Base-by-base conservation (phyloP, 2,888 invertebrate genomes). In the Ophion ellenae region DNA sequence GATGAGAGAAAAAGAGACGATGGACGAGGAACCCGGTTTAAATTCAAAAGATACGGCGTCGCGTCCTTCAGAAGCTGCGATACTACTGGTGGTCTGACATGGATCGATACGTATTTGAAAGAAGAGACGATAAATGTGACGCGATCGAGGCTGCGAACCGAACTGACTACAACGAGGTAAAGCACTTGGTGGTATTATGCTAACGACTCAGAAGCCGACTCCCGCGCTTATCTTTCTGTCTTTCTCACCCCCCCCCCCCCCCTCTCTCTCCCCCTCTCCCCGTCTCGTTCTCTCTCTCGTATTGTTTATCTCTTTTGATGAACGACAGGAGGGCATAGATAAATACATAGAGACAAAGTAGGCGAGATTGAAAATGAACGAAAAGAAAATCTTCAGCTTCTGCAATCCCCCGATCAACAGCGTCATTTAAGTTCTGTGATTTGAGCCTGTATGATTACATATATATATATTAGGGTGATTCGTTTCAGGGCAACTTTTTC, bases 141-240 rank as follows among this genome's bases (percentile, higher is more conserved):
- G 78, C 89, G 91, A 91, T 90, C 91, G 90, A 89, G 88, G 89
- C 88, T 89, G 87, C 90, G 90, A 88, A 89, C 90, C 90, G 86
- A 90, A 93, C 92, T 92, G 93, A 92, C 91, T 91, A 91, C 90
- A 90, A 88, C 86, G 89, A 89, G 90, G 90, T 91, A 87, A 91
- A 91, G 90, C 92, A 91, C 90, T 91, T 90, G 89, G 90, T 90
- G 91, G 92, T 93, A 93, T 93, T 93, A 93, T 93, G 93, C 91
- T 91, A 91, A 92, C 90, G 91, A 92, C 90, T 88, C 85, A 87
- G 87, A 89, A 86, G 47, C 87, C 87, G 73, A 83, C 87, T 88
- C 84, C 81, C 71, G 81, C 86, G 77, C 87, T 89, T 89, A 89
- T 89, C 88, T 89, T 83, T 75, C 64, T 66, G 32, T 53, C 66